phyloP scores from a whole-genome alignment of 2,888 invertebrate species.

The Diplazon laetatorius region DNA sequence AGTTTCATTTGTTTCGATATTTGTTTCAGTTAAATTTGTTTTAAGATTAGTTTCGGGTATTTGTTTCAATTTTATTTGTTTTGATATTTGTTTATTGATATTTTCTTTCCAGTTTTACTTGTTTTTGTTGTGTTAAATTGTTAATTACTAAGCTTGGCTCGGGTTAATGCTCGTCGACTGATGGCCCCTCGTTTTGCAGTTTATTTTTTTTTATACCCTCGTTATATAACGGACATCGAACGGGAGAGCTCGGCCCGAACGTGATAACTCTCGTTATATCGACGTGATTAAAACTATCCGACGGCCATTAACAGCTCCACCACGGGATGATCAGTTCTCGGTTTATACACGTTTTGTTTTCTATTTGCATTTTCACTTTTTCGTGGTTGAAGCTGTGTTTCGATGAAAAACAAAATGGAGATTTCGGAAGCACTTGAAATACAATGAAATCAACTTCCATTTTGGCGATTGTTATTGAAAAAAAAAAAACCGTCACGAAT shows the following conservation, averaged over 20 bases:
- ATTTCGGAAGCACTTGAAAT: too few species aligned
- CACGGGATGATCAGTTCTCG: neutral
- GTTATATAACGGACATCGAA: conserved; percentile 49
- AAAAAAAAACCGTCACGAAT: too few species aligned
- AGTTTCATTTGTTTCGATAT: neutral
- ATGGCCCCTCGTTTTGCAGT: neutral
- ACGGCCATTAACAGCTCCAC: conserved; percentile 14
- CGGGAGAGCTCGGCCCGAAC: conserved; percentile 8
- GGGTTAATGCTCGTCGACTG: neutral
- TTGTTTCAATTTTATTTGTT: neutral
- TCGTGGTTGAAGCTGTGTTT: too few species aligned
- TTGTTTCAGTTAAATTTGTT: neutral
- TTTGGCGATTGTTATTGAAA: too few species aligned
- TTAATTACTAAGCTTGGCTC: neutral
- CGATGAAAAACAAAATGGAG: too few species aligned
- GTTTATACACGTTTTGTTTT: neutral
- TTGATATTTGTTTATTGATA: too few species aligned
- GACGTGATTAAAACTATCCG: conserved; percentile 46
- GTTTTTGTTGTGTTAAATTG: neutral
- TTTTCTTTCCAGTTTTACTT: too few species aligned
- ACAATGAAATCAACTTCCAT: too few species aligned
- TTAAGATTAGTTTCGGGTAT: neutral
- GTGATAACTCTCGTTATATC: conserved; percentile 40
- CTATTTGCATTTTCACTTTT: neutral
- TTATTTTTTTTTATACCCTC: conserved; percentile 7